Percentiles rank a stretch among this genome's conserved stretches.
Conservation (phyloP, 2,888 invertebrate species). For the Malacosoma neustria region DNA sequence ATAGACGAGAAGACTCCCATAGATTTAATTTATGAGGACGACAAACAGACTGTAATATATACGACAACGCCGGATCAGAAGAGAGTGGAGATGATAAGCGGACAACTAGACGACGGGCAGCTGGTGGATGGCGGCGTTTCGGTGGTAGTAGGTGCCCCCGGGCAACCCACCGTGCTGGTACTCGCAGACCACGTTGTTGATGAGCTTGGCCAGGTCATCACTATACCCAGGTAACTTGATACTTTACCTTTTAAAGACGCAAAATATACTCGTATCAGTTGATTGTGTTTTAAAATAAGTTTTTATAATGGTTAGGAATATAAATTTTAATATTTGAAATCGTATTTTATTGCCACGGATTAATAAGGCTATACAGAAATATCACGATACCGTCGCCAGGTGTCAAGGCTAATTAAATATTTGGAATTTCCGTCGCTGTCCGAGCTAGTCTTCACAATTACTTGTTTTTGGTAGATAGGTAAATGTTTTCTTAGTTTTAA, state of each 20-base stretch:
- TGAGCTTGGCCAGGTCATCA: constrained; percentile 79
- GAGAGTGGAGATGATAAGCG: constrained; percentile 85
- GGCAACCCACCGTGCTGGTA: constrained; percentile 78
- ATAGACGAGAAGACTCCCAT: constrained; percentile 83
- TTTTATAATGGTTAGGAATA: constrained; percentile 19
- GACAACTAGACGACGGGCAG: constrained; percentile 74
- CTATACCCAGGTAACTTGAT: constrained; percentile 75
- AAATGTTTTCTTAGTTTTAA: too few species aligned
- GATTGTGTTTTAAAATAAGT: constrained; percentile 10
- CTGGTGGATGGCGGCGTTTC: constrained; percentile 69
- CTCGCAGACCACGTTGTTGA: constrained; percentile 83
- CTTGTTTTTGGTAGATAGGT: too few species aligned
- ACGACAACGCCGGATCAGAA: constrained; percentile 87
- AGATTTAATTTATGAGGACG: constrained; percentile 88
- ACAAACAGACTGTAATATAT: constrained; percentile 89
- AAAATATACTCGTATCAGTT: too few species aligned
- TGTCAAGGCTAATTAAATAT: constrained; percentile 25
- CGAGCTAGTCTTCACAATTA: constrained; percentile 2
- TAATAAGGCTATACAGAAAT: constrained; percentile 36
- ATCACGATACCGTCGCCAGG: constrained; percentile 34
- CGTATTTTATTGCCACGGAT: constrained; percentile 36
- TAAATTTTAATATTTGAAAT: constrained; percentile 22
- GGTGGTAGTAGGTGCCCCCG: constrained; percentile 67
- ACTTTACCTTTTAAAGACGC: constrained; percentile 2
- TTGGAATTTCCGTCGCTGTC: constrained; percentile 41